phyloP scores from a whole-genome alignment of 1,140 invertebrate genomes.

The Penaeus chinensis region DNA sequence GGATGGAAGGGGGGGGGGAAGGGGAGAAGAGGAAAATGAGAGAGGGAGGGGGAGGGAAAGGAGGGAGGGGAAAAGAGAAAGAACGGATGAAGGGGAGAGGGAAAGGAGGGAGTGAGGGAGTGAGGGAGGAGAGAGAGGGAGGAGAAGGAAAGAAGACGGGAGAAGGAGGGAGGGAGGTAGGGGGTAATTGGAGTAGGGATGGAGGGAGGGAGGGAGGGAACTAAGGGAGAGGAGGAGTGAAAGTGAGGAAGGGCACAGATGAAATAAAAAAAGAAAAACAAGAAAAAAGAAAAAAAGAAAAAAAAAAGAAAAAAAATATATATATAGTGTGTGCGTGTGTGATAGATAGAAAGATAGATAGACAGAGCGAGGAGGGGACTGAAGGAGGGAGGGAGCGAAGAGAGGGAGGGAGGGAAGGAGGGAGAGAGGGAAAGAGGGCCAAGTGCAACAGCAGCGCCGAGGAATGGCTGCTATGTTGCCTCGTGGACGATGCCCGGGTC shows the following conservation, averaged over 20 bases:
- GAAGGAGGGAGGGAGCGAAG: not conserved
- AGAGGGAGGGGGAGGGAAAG: not conserved
- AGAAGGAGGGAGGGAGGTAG: no score
- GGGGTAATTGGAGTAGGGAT: not conserved
- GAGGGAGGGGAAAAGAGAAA: no score
- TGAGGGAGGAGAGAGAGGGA: not conserved
- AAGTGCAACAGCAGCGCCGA: not conserved
- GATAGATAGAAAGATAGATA: no score
- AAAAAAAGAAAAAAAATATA: no score
- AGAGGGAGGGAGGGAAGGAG: not conserved
- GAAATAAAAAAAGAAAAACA: not conserved
- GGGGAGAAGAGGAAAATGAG: not conserved
- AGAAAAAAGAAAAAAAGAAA: conserved; percentile 7
- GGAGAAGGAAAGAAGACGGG: not conserved
- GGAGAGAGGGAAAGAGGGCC: not conserved
- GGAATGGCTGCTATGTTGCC: no score
- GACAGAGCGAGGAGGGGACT: not conserved
- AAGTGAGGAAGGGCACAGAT: not conserved
- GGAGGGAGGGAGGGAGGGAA: not conserved
- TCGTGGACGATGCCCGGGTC: no score
- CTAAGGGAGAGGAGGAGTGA: not conserved
- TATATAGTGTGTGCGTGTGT: not conserved
- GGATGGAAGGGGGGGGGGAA: not conserved
- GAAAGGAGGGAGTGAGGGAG: not conserved
- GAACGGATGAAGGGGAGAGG: no score